These are phyloP conservation scores for Eupithecia abbreviata DNA, from an alignment of 2,888 invertebrate genomes.

Conservation along the genomic window DNA sequence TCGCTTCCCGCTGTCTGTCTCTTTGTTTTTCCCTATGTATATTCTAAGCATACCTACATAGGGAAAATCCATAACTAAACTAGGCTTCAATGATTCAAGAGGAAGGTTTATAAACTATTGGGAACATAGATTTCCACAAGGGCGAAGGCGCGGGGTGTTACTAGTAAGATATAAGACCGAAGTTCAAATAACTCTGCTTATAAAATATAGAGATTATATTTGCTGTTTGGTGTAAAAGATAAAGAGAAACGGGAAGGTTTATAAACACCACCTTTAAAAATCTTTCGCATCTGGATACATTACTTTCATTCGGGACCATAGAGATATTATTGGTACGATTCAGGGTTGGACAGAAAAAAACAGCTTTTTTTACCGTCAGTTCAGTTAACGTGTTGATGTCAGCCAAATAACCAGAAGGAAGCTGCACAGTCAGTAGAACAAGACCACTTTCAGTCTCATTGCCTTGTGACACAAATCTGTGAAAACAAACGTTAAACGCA, in stretches of 20 bases:
- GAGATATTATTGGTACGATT: not conserved
- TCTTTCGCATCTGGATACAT: not conserved
- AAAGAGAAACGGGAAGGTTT: not conserved
- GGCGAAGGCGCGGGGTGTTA: too few species aligned
- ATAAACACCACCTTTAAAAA: not conserved
- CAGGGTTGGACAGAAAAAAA: not conserved
- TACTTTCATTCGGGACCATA: not conserved
- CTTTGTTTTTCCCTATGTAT: too few species aligned
- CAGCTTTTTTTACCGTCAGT: slow-evolving; percentile 70
- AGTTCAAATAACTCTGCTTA: not conserved
- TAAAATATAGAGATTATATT: not conserved
- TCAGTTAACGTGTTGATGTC: slow-evolving; percentile 89
- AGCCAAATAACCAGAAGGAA: slow-evolving; percentile 96
- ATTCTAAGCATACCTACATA: too few species aligned
- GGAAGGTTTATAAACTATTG: too few species aligned
- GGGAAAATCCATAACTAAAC: too few species aligned
- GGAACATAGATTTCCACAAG: too few species aligned
- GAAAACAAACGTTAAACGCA: not conserved
- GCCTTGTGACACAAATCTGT: slow-evolving; percentile 86
- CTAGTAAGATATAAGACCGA: not conserved
- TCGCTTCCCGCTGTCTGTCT: too few species aligned
- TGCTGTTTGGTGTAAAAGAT: not conserved
- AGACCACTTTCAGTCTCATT: slow-evolving; percentile 91
- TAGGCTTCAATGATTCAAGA: too few species aligned
- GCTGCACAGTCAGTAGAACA: slow-evolving; percentile 94